These are phyloP conservation scores for Etia nguti DNA, from an alignment of 2,113 vertebrate species.

Conservation along the genomic window DNA sequence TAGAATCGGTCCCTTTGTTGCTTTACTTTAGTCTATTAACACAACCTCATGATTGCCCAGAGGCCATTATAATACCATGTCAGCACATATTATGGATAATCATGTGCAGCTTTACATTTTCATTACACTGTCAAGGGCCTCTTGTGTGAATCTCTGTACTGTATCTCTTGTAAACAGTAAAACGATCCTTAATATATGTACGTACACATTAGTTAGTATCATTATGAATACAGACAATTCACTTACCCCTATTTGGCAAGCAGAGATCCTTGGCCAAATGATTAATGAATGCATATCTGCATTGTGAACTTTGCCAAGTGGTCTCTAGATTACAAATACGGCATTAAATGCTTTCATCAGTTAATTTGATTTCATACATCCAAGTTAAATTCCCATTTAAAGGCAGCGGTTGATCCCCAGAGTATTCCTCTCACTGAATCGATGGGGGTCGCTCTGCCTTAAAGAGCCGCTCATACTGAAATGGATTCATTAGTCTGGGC, in stretches of 20 bases:
- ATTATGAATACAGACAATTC: neutral
- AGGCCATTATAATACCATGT: neutral
- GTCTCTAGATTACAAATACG: neutral
- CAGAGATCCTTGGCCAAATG: neutral
- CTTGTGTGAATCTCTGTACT: neutral
- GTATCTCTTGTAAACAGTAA: neutral
- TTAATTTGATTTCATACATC: neutral
- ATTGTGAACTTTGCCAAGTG: neutral
- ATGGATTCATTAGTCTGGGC: neutral
- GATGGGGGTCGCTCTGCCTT: neutral
- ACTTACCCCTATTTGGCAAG: neutral
- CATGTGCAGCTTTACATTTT: slow-evolving; percentile 30
- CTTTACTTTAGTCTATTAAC: neutral
- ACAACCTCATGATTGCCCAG: neutral
- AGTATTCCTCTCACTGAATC: neutral
- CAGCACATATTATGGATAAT: neutral
- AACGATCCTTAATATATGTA: neutral
- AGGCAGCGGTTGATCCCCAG: neutral
- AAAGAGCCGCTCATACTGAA: neutral
- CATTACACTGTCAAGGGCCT: slow-evolving; percentile 18
- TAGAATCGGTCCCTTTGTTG: neutral
- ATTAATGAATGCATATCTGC: neutral
- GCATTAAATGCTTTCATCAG: neutral
- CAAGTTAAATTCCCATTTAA: neutral
- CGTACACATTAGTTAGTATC: neutral